Evolutionary conservation across 2,888 invertebrate genomes (phyloP).

Genomic region (Harpalus rufipes): DNA sequence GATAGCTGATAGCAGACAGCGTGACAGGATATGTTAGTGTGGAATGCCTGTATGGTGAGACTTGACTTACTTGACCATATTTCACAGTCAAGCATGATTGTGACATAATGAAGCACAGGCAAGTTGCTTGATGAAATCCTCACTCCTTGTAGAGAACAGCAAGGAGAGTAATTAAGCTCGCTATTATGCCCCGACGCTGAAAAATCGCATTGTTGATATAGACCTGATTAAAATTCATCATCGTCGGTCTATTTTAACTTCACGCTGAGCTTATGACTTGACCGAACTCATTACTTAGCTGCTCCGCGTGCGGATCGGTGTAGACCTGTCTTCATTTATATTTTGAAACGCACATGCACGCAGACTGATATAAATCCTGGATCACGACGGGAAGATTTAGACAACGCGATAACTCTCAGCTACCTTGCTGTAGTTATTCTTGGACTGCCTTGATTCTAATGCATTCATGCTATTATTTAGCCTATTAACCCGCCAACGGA

Average conservation of each 20-base stretch:
- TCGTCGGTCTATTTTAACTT: conserved; percentile 52
- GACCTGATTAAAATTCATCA: conserved; percentile 63
- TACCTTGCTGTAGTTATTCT: conserved; percentile 39
- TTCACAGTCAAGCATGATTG: conserved; percentile 37
- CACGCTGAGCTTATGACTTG: conserved; percentile 42
- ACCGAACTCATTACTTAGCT: conserved; percentile 52
- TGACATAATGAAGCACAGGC: conserved; percentile 29
- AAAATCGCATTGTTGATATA: conserved; percentile 58
- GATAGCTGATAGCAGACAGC: neutral
- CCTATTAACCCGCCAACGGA: neutral
- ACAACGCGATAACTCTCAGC: conserved; percentile 39
- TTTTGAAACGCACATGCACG: conserved; percentile 45
- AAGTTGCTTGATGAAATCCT: conserved; percentile 50
- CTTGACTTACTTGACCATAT: conserved; percentile 38
- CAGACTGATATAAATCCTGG: conserved; percentile 53
- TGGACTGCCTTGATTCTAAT: conserved; percentile 18
- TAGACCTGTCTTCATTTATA: conserved; percentile 55
- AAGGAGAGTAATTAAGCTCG: conserved; percentile 21
- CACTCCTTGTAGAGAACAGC: conserved; percentile 31
- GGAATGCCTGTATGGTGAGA: conserved; percentile 6
- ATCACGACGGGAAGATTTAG: conserved; percentile 50
- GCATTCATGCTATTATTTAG: conserved; percentile 2
- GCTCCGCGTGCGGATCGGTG: neutral
- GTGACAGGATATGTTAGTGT: conserved; percentile 11
- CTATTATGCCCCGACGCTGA: conserved; percentile 55